Evolutionary conservation across 2,888 invertebrate species (phyloP), one percentile per base, ranked within the genome.

Genomic region (Orthosia incerta): DNA sequence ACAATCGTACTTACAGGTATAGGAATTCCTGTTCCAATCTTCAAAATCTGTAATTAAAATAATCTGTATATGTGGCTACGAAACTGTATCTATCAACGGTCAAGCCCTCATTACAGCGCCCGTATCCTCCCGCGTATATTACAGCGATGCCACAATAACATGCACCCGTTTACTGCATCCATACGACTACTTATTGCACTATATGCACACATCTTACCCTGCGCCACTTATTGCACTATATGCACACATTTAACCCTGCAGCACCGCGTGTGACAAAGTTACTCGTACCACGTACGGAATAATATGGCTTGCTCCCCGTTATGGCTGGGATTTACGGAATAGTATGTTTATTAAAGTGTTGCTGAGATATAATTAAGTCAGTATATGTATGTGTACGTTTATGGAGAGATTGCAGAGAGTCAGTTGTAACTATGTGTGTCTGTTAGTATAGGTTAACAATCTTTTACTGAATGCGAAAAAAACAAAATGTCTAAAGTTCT

Each of bases 171-270:
- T 26, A 59, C 71, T 62, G 39, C 39, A 39, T 59, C 26, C 63
- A n/a, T 56, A 67, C 59, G 20, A 65, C 69, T 79, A 69, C 69
- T 74, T 76, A 83, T 83, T 83, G 73, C 80, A 46, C 55, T 48
- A 45, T 57, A 69, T 79, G 71, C 56, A 79, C 68, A 67, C 68
- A 50, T 71, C 67, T 68, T 97, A 95, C 66, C 94, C 93, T 86
- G 98, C 98, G 0, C 97, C 97, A 62, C 39, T 26, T 26, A 83
- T 83, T 83, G 76, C 80, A 46, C 55, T 50, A 31, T 57, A 69
- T 79, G 71, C 56, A 79, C 68, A 64, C 68, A 46, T 71, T 67
- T 68, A 97, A 95, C 66, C 94, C 93, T 86, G 98, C 98, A 0
- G 97, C 97, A 62, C 26, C 66, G 59, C 68, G 55, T 51, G 61